phyloP scores from a whole-genome alignment of 2,797 vertebrate genomes.

The Lepilemur ruficaudatus region DNA sequence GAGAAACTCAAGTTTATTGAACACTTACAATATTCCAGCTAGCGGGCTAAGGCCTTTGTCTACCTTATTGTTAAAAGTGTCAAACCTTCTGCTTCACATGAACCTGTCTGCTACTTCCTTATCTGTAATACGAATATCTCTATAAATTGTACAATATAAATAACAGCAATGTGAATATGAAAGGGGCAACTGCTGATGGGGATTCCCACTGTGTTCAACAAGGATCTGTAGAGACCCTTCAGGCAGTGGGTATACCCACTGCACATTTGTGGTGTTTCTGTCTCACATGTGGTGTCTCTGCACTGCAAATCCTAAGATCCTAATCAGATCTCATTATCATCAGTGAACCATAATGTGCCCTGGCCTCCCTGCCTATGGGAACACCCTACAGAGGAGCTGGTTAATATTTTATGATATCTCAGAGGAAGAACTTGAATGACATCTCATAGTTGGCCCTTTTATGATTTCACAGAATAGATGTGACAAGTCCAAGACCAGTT shows the following conservation, averaged over 20 bases:
- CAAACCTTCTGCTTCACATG: not conserved
- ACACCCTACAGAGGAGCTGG: slow-evolving; percentile 57
- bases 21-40: not conserved
- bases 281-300: not conserved
- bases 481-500: not conserved
- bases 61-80: not conserved
- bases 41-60: not conserved
- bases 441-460: slow-evolving; percentile 6
- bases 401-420: slow-evolving; percentile 69
- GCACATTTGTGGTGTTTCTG: not conserved
- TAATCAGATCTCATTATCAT: slow-evolving; percentile 65
- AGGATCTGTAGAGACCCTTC: not conserved
- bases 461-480: slow-evolving; percentile 46
- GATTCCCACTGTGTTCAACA: not conserved
- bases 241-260: not conserved
- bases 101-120: not conserved
- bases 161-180: not conserved
- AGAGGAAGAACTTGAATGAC: slow-evolving; percentile 72
- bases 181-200: not conserved
- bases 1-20: not conserved
- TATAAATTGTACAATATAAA: not conserved
- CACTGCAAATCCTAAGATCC: slow-evolving; percentile 37
- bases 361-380: slow-evolving; percentile 66
- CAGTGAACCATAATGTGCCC: slow-evolving; percentile 68
- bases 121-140: not conserved